Base-by-base conservation (phyloP, 2,888 invertebrate genomes). In the Gnatocerus cornutus region DNA sequence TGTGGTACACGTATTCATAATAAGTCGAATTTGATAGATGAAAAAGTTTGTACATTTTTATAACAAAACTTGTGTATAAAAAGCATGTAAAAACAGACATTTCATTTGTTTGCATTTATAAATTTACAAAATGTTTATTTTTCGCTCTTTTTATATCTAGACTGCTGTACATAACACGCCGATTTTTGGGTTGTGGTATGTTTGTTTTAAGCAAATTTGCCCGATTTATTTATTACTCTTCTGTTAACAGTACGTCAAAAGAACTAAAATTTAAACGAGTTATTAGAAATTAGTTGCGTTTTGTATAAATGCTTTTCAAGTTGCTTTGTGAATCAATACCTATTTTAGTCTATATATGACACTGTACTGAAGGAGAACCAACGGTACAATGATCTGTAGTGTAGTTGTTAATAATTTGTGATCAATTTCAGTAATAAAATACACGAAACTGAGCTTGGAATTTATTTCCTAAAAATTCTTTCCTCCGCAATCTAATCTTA, bases 341-440 rank as follows among this genome's bases (percentile, higher is more conserved):
- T 77, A 77, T 80, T 79, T 78, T 79, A 79, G 78, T 78, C 76
- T 79, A 69, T 66, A 56, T 56, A 78, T 77, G 78, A 74, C 73
- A 76, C 73, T 80, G 77, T 78, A 77, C 71, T 56, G 43, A 68
- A 70, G 71, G 73, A 73, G 68, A 69, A 67, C 72, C 72, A 64
- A 69, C 67, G 72, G 56, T 62, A 71, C 62, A 68, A 71, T 76
- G 73, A 78, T 74, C 72, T 77, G 76, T 77, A 76, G 72, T 76
- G 71, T 75, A 77, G 72, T 71, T 76, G 74, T 75, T 78, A 75
- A 76, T 75, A 77, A 74, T 78, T 79, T 79, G 78, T 79, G 78
- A 79, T 78, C 76, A 78, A 77, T 79, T 75, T 78, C 75, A 77
- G 65, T 77, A 79, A 79, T 78, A 79, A 79, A 79, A 77, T 61